Evolutionary conservation across 2,797 vertebrate species (phyloP).

Genomic region (Bovichtus diacanthus): DNA sequence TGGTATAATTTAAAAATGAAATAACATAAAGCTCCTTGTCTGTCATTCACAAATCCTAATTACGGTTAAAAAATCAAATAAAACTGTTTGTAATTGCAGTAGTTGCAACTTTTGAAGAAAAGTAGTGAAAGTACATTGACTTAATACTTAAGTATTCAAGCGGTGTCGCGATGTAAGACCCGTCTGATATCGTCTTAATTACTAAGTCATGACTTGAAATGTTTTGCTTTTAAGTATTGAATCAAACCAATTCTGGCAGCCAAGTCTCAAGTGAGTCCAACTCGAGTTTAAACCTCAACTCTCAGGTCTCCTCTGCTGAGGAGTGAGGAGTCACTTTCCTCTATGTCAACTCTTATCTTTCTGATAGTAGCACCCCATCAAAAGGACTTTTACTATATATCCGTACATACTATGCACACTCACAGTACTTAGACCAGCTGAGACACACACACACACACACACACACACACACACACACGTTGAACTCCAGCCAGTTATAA

Average conservation of each 20-base stretch:
- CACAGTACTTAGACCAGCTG: constrained; percentile 4
- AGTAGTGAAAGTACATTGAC: not conserved
- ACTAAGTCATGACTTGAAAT: not conserved
- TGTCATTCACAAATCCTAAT: too few species aligned
- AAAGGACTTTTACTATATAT: constrained; percentile 41
- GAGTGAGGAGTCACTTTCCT: constrained; percentile 16
- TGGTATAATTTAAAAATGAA: too few species aligned
- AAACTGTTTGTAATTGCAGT: too few species aligned
- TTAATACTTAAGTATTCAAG: not conserved
- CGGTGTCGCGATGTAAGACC: not conserved
- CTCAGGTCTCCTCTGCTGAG: not conserved
- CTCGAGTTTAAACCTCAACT: not conserved
- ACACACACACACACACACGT: constrained; percentile 1
- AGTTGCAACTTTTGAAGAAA: not conserved
- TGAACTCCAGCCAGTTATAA: constrained; percentile 48
- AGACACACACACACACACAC: constrained; percentile 27
- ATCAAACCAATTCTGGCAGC: not conserved
- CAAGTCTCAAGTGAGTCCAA: not conserved
- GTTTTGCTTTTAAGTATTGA: not conserved
- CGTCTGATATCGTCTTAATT: not conserved
- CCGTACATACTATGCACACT: not conserved
- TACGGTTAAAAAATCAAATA: too few species aligned
- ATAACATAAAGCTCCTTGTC: too few species aligned
- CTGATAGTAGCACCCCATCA: constrained; percentile 52
- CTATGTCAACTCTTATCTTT: constrained; percentile 49